These are phyloP conservation scores for Ctenodactylus gundi DNA, from an alignment of 2,113 vertebrate genomes.

Conservation along the genomic window DNA sequence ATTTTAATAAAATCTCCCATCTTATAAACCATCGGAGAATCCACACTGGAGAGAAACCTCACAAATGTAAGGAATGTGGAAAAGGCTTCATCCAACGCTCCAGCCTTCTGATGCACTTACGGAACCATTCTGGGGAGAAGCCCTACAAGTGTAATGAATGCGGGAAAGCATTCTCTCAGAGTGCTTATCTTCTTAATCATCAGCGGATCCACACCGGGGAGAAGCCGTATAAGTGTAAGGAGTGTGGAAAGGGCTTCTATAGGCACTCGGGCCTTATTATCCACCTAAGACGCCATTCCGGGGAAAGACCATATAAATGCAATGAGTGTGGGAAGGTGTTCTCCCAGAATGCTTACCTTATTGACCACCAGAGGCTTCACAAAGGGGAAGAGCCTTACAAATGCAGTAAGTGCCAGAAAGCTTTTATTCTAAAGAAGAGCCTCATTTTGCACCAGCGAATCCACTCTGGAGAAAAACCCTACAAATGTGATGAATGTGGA, in stretches of 20 bases:
- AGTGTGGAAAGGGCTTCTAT: constrained; percentile 78
- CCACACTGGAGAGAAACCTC: constrained; percentile 70
- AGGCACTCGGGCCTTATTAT: constrained; percentile 75
- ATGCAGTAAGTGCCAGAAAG: constrained; percentile 72
- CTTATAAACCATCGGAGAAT: constrained; percentile 73
- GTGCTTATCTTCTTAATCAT: constrained; percentile 76
- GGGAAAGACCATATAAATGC: constrained; percentile 80
- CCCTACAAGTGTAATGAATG: constrained; percentile 77
- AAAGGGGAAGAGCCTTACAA: constrained; percentile 77
- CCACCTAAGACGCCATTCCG: constrained; percentile 79
- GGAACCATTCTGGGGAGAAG: constrained; percentile 73
- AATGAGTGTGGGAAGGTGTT: constrained; percentile 86
- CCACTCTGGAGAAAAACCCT: constrained; percentile 79
- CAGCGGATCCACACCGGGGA: constrained; percentile 78
- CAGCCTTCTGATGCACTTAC: constrained; percentile 66
- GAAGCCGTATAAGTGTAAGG: constrained; percentile 78
- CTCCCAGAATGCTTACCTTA: constrained; percentile 84
- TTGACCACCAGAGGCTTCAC: constrained; percentile 86
- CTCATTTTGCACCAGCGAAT: constrained; percentile 74
- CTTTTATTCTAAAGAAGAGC: constrained; percentile 72
- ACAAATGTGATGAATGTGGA: constrained; percentile 73
- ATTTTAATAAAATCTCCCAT: constrained; percentile 70
- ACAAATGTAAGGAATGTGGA: constrained; percentile 73
- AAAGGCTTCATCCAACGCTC: constrained; percentile 71
- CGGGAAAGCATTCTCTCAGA: constrained; percentile 76